Evolutionary conservation across 2,113 vertebrate species (phyloP).

Genomic region (Neotoma lepida): DNA sequence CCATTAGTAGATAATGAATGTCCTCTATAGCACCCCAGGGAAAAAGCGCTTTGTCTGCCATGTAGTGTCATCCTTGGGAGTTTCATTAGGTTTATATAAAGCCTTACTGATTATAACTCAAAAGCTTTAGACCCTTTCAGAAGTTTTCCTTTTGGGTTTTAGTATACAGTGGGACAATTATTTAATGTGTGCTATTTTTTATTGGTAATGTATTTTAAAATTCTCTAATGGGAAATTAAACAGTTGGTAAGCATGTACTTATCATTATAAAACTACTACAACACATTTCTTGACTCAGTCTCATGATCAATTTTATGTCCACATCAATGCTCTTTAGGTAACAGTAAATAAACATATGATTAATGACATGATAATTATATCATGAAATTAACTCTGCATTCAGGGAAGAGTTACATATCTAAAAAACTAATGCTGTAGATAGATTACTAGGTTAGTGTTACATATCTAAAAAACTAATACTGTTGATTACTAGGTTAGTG

Average conservation of each 20-base stretch:
- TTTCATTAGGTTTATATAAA: constrained; percentile 52
- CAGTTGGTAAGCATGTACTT: not conserved
- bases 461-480: not conserved
- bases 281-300: not conserved
- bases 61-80: not conserved
- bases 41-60: not conserved
- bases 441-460: not conserved
- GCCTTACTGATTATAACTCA: not conserved
- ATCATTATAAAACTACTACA: not conserved
- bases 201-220: constrained; percentile 6
- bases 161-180: constrained; percentile 25
- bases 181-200: not conserved
- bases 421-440: not conserved
- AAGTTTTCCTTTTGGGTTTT: not conserved
- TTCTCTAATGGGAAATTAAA: constrained; percentile 24
- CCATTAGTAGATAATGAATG: constrained; percentile 50
- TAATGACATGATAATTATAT: not conserved
- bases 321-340: constrained; percentile 31
- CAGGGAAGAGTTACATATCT: not conserved
- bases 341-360: not conserved
- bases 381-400: not conserved
- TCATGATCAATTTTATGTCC: not conserved
- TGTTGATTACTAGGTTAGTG: not conserved
- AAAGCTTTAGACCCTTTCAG: constrained; percentile 30
- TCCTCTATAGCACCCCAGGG: not conserved